Percentiles rank a stretch among this genome's conserved stretches.
These are phyloP conservation scores for Platycheirus albimanus DNA, from an alignment of 2,888 invertebrate genomes.

Conservation along the genomic window DNA sequence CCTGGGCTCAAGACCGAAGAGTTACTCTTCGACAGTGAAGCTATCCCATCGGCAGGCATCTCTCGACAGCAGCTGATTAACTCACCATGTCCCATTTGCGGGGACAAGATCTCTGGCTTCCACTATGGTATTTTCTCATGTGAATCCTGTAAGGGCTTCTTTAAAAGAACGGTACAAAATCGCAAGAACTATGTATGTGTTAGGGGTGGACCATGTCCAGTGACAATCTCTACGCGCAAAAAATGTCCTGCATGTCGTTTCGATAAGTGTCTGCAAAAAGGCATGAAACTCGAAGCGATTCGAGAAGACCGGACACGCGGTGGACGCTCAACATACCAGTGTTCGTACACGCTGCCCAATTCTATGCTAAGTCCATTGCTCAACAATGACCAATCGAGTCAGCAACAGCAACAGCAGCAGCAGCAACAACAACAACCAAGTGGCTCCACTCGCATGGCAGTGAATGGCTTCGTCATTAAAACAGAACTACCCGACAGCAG, in stretches of 20 bases:
- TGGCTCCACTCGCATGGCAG: slow-evolving; percentile 75
- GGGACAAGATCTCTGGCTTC: slow-evolving; percentile 97
- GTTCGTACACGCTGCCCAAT: slow-evolving; percentile 93
- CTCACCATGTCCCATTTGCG: slow-evolving; percentile 97
- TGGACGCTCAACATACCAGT: slow-evolving; percentile 97
- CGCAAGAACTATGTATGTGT: slow-evolving; percentile 97
- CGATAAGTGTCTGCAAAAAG: slow-evolving; percentile 96
- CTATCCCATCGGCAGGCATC: slow-evolving; percentile 87
- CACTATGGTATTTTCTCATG: slow-evolving; percentile 99
- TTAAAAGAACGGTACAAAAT: slow-evolving; percentile 99
- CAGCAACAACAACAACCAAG: slow-evolving; percentile 68
- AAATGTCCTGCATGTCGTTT: slow-evolving; percentile 99
- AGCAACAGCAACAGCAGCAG: slow-evolving; percentile 64
- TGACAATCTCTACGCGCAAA: slow-evolving; percentile 95
- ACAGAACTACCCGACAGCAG: slow-evolving; percentile 82
- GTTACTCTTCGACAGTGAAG: slow-evolving; percentile 77
- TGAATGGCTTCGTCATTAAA: slow-evolving; percentile 82
- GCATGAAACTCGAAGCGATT: slow-evolving; percentile 99
- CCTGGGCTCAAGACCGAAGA: slow-evolving; percentile 75
- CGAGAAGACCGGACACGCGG: slow-evolving; percentile 97
- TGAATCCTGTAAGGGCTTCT: slow-evolving; percentile 99
- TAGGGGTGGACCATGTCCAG: slow-evolving; percentile 94
- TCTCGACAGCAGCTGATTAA: slow-evolving; percentile 95
- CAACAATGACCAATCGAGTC: slow-evolving; percentile 82
- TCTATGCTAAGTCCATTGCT: slow-evolving; percentile 84